Percentiles rank a stretch among this genome's conserved stretches.
phyloP scores from a whole-genome alignment of 2,113 vertebrate genomes.

The Acrocephalus arundinaceus region DNA sequence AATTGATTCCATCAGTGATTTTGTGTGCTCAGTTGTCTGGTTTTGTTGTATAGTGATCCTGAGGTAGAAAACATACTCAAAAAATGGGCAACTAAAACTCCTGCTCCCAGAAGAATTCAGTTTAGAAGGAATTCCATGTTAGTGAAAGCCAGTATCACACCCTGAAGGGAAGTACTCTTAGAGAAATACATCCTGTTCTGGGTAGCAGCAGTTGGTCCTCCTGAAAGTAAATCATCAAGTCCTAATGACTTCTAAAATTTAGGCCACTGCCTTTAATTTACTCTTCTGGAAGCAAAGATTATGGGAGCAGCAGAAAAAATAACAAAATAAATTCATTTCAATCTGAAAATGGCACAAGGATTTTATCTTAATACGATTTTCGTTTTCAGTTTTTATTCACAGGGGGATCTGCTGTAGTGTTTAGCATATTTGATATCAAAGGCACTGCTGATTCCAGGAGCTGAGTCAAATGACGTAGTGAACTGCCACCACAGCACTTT shows the following conservation, averaged over 20 bases:
- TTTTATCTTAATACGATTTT: slow-evolving; percentile 45
- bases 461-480: not conserved
- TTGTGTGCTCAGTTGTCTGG: not conserved
- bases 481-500: not conserved
- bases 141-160: not conserved
- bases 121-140: not conserved
- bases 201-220: not conserved
- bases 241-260: not conserved
- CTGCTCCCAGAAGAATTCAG: not conserved
- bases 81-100: not conserved
- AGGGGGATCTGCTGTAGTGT: not conserved
- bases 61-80: not conserved
- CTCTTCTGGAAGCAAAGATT: slow-evolving; percentile 5
- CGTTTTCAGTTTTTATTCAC: not conserved
- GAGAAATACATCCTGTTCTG: not conserved
- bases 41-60: not conserved
- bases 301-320: slow-evolving; percentile 1
- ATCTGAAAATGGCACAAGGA: not conserved
- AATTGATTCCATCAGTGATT: not conserved
- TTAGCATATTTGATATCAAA: slow-evolving; percentile 1
- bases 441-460: not conserved
- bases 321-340: not conserved
- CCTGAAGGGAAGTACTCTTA: not conserved
- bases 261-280: not conserved
- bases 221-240: not conserved